These are phyloP conservation scores for Euglossa dilemma DNA, from an alignment of 1,140 invertebrate species.

Conservation along the genomic window DNA sequence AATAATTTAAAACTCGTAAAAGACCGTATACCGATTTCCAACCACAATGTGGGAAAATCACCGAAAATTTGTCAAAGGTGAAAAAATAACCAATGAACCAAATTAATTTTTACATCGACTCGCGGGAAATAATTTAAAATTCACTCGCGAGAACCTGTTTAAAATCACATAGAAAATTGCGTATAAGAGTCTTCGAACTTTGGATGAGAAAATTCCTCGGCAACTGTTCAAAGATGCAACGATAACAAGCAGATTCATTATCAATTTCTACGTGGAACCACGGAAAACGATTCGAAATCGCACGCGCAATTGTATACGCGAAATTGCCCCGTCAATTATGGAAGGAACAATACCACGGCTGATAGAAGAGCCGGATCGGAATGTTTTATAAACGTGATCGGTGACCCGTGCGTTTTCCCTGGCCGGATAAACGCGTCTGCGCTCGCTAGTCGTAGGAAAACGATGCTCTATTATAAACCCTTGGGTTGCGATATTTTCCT, in stretches of 20 bases:
- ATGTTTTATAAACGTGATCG: constrained; percentile 31
- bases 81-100: no score
- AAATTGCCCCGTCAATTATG: constrained; percentile 63
- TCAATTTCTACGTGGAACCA: no score
- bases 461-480: background rate
- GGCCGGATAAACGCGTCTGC: background rate
- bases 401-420: background rate
- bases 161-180: no score
- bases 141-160: no score
- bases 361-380: background rate
- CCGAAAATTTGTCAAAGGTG: background rate
- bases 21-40: background rate
- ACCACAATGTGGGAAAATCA: background rate
- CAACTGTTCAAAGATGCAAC: no score
- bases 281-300: no score
- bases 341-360: constrained; percentile 39
- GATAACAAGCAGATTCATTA: no score
- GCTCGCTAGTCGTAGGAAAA: background rate
- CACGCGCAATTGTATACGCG: background rate
- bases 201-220: no score
- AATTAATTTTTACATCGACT: no score
- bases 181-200: no score
- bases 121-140: no score
- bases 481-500: background rate
- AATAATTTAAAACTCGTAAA: background rate